Evolutionary conservation across 2,113 vertebrate species (phyloP), one percentile per base, ranked within the genome.

Genomic region (Smithornis capensis): DNA sequence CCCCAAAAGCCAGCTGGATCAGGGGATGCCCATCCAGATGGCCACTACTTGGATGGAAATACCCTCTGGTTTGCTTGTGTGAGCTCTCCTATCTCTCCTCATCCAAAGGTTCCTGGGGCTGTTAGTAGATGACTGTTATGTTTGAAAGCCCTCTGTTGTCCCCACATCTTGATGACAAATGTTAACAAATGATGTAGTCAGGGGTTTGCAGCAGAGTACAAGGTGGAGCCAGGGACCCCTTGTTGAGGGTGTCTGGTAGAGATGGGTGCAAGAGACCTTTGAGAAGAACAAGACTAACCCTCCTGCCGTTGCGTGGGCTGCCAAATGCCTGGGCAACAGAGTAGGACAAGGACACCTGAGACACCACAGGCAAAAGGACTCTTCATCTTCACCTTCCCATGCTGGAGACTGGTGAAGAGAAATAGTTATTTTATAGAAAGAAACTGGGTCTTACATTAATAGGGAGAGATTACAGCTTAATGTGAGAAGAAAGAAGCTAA

Each of bases 1-100:
- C 24, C 25, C 27, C 19, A 22, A 59, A 75, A 7, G 6, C 10
- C 13, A 23, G 21, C 6, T 2, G 5, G 0, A 0, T 45, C 42
- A 83, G 15, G 8, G 10, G 1, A 3, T 57, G 22, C 22, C 42
- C 29, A 70, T 57, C 38, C 47, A 59, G 9, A 6, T 55, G 27
- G 10, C 33, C 35, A 64, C 7, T 13, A 15, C 14, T 4, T 50
- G n/a, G 23, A 71, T 29, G 19, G 8, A 73, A 29, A 60, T 31
- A 31, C 3, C 13, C 4, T 57, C 49, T 52, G 19, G 6, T 73
- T 70, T 89, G 14, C 6, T 23, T 59, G 13, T 3, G 6, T 0
- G 1, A 70, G 3, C 13, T 35, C 7, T 16, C 19, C 17, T 15
- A 12, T 2, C 3, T 81, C 45, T 74, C 42, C 68, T 94, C 45